A percentile compares a stretch with the other conserved stretches of the same genome.
phyloP scores from a whole-genome alignment of 2,113 vertebrate genomes.

The Corythornis cristatus region DNA sequence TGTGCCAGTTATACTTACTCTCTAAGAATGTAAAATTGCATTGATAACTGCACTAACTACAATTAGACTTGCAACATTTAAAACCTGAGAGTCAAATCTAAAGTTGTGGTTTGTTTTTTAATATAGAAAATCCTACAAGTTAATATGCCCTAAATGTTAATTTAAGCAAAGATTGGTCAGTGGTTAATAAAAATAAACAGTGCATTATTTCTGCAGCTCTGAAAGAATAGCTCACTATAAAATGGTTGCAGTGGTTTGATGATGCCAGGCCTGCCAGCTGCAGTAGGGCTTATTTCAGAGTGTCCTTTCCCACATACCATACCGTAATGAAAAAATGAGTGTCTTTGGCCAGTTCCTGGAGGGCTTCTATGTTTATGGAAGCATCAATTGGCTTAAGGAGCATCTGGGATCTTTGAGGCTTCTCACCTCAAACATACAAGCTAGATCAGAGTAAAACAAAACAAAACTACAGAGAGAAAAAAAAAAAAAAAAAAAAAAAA shows the following conservation, averaged over 20 bases:
- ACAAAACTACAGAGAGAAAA: neutral
- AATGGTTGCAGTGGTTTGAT: neutral
- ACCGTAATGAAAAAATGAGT: neutral
- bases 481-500: neutral
- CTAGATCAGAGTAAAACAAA: neutral
- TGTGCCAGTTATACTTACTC: constrained; percentile 34
- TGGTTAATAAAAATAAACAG: neutral
- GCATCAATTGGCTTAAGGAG: neutral
- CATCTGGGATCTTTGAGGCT: neutral
- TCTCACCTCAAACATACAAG: neutral
- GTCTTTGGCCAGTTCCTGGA: neutral
- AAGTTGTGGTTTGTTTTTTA: neutral
- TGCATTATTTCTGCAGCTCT: neutral
- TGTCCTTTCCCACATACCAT: neutral
- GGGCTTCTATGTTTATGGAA: neutral
- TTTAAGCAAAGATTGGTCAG: constrained; percentile 11
- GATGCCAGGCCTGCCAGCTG: neutral
- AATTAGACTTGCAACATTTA: constrained; percentile 40
- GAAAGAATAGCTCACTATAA: neutral
- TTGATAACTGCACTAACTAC: constrained; percentile 65
- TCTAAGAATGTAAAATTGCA: constrained; percentile 69
- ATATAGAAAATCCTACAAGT: neutral
- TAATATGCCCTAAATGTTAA: neutral
- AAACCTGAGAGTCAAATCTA: constrained; percentile 71
- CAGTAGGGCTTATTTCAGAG: neutral